Base-by-base conservation (phyloP, 2,888 invertebrate species). In the Mesorhabditis belari region DNA sequence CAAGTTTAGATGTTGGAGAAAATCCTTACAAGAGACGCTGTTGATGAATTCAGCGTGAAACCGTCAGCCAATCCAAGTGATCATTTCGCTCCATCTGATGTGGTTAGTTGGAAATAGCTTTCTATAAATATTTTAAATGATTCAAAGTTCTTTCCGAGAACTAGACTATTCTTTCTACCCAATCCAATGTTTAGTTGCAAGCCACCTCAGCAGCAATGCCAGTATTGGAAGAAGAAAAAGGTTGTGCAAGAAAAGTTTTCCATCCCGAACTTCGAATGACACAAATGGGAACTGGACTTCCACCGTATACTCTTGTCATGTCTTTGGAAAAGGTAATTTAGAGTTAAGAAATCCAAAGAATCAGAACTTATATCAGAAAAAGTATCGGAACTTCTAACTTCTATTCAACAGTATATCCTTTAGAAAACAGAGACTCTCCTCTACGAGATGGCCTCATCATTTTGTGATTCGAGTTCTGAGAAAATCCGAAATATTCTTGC, bases 11-110 rank as follows among this genome's bases (percentile, higher is more conserved):
- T 67, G 59, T 63, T 78, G 23, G 54, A 69, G 9, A 70, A 70
- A 55, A 71, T 75, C 17, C 52, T 77, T 49, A 73, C 73, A 50
- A 69, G 67, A 55, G 79, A 79, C 58, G 62, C 67, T 25, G 79
- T 79, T 6, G 58, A 67, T 9, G 79, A 79, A 58, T 79, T 64
- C 61, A 75, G 75, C 5, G 77, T 79, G 4, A 63, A 74, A 9
- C 79, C 79, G 24, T 79, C 79, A 2, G 70, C 70, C 5, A 73
- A 73, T 49, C 79, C 79, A 1, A 62, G 67, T 3, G 79, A 79
- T 60, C 79, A 79, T 57, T 79, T 78, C 67, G 72, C 79, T 17
- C 77, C 77, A 5, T 63, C 68, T 50, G 69, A 77, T 55, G 62
- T 66, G 5, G 63, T 72, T 29, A 61, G 44, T 35, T 35, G n/a